Conservation (phyloP, 2,797 vertebrate species). For the Sorex maritimensis region DNA sequence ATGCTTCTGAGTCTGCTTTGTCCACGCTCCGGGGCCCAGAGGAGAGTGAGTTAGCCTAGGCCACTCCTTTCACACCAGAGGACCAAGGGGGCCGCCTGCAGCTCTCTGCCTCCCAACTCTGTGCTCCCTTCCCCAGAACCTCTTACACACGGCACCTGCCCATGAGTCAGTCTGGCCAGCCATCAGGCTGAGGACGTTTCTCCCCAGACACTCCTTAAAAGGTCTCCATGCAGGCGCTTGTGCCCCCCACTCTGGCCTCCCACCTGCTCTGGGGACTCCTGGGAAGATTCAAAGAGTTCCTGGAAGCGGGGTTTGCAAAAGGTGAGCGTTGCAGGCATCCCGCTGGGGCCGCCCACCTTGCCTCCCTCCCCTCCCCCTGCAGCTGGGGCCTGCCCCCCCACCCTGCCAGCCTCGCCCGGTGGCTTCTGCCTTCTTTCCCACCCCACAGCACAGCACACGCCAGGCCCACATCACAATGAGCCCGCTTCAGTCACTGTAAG, state of each 20-base stretch:
- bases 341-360: fast-evolving
- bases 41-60: neutral
- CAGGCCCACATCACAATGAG: neutral
- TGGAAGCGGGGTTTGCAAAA: slow-evolving; percentile 68
- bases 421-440: fast-evolving
- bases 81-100: neutral
- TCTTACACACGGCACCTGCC: neutral
- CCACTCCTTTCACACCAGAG: neutral
- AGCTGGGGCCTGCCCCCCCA: neutral
- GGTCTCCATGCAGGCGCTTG: slow-evolving; percentile 52
- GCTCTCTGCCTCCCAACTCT: neutral
- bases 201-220: slow-evolving; percentile 1
- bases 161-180: neutral
- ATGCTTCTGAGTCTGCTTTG: neutral
- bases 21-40: neutral
- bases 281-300: slow-evolving; percentile 71
- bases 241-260: slow-evolving; percentile 25
- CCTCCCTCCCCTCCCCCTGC: neutral
- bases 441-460: neutral
- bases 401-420: neutral
- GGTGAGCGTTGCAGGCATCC: slow-evolving; percentile 28
- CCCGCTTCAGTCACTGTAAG: neutral
- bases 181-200: neutral
- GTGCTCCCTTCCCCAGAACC: slow-evolving; percentile 29
- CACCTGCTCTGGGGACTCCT: slow-evolving; percentile 58